Evolutionary conservation across 2,888 invertebrate species (phyloP), one percentile per base, ranked within the genome.

Genomic region (Mechanitis messenoides): DNA sequence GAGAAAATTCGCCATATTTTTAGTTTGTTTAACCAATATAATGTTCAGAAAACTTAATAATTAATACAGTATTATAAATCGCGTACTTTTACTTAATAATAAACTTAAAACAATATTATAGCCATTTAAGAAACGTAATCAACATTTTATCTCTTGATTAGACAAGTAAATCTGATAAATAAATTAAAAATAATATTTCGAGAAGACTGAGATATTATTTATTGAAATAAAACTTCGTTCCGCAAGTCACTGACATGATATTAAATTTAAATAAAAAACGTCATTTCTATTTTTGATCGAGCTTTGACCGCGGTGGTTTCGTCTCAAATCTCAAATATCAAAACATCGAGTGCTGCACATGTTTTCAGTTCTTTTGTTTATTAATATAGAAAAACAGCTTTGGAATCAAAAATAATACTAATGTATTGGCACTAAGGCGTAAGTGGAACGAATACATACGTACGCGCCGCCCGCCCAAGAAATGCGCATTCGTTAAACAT

Each of bases 201-300:
- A 38, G 38, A 42, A 42, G 42, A 11, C 9, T 3, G 3, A 42
- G 3, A 7, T 42, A 9, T 42, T 11, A 7, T 11, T 9, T 42
- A 42, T 64, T 53, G 50, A 65, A 60, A 69, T 61, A 65, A 58
- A 47, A 38, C 53, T 61, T 42, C 59, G 56, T 61, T 65, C 64
- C 71, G 72, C 72, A 74, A 83, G 85, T 87, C 87, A 85, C 75
- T 87, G 86, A 86, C 86, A 79, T 79, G 77, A 72, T 78, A 78
- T 77, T 77, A 71, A 79, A 80, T 76, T 80, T 81, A 84, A 42
- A 42, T 42, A 81, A 83, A 80, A 81, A 79, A 76, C 79, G 79
- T 81, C 78, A 81, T 75, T 77, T 71, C 76, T 75, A 69, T 71
- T 65, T 71, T 70, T 69, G 61, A 50, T n/a, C 33, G 38, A 53